phyloP scores from a whole-genome alignment of 2,888 invertebrate species.

The Megalurothrips usitatus region DNA sequence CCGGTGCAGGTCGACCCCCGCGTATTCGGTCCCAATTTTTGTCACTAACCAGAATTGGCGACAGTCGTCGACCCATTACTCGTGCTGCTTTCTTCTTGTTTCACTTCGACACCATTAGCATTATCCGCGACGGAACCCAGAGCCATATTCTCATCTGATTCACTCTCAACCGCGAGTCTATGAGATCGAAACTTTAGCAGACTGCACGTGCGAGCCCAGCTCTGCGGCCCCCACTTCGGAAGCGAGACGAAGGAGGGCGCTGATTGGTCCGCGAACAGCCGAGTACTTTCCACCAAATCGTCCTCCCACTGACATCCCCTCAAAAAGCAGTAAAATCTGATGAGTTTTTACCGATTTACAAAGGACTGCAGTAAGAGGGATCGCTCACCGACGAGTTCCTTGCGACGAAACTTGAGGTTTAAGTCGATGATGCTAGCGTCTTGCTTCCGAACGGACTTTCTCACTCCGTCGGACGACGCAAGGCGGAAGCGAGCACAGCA shows the following conservation, averaged over 20 bases:
- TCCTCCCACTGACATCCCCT: background rate
- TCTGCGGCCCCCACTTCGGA: background rate
- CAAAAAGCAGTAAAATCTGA: background rate
- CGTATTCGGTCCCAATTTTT: background rate
- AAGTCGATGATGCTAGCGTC: background rate
- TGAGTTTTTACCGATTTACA: background rate
- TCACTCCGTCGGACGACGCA: background rate
- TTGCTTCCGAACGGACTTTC: background rate
- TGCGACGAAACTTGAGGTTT: background rate
- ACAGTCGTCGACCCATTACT: background rate
- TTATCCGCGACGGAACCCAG: slow-evolving; percentile 8
- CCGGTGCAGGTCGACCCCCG: background rate
- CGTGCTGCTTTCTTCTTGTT: slow-evolving; percentile 5
- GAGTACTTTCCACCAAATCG: background rate
- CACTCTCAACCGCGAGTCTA: slow-evolving; percentile 11
- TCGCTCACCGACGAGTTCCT: background rate
- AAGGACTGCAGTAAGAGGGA: background rate
- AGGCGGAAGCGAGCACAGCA: background rate
- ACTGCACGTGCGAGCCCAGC: slow-evolving; percentile 8
- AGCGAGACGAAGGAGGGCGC: background rate
- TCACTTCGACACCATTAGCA: slow-evolving; percentile 11
- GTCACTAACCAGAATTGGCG: background rate
- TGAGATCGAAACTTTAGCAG: slow-evolving; percentile 26
- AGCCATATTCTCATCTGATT: slow-evolving; percentile 13
- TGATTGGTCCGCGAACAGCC: background rate